Base-by-base conservation (phyloP, 1,140 invertebrate genomes). In the Drosophila carrolli region DNA sequence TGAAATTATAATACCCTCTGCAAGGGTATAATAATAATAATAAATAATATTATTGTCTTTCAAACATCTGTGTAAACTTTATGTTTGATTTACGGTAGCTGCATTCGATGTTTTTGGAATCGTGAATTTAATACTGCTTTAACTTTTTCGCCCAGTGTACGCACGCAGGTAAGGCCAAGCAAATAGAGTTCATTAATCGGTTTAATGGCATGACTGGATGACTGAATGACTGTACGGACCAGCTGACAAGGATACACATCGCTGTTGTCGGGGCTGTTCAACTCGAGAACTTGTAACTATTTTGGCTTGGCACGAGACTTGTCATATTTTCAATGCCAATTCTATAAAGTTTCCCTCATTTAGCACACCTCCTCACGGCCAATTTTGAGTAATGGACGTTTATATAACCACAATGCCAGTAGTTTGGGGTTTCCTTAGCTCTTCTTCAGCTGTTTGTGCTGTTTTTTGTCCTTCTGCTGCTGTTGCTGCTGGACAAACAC, bases 131-230 rank as follows among this genome's bases (percentile, higher is more conserved):
- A 4, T 9, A 9, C 0, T 13, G 10, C 8, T 14, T 10, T 7
- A 14, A 29, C 47, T 29, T 32, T 47, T 65, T 63, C 29, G 9
- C 29, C 0, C 47, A 6, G 67, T 71, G 35, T 23, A 40, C 16
- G 5, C 46, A 43, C 50, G 27, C 75, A 88, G 84, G 83, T 83
- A 86, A 48, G 79, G 79, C 66, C 70, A 73, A 37, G 79, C 79
- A 86, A 86, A 86, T 86, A 86, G 62, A 75, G 83, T 81, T 88
- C 79, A 86, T 86, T 86, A 86, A 86, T 86, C 83, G 83, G 83
- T 88, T 86, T 86, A 86, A 88, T 86, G 79, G 79, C 70, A 66
- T 38, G 65, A 68, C 61, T 65, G 61, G 67, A 56, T 72, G 68
- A 48, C 73, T 55, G 53, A 37, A 63, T 74, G 53, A 75, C 63